A percentile compares a stretch with the other conserved stretches of the same genome.
Conservation (phyloP, 1,140 invertebrate species). For the Solen grandis region DNA sequence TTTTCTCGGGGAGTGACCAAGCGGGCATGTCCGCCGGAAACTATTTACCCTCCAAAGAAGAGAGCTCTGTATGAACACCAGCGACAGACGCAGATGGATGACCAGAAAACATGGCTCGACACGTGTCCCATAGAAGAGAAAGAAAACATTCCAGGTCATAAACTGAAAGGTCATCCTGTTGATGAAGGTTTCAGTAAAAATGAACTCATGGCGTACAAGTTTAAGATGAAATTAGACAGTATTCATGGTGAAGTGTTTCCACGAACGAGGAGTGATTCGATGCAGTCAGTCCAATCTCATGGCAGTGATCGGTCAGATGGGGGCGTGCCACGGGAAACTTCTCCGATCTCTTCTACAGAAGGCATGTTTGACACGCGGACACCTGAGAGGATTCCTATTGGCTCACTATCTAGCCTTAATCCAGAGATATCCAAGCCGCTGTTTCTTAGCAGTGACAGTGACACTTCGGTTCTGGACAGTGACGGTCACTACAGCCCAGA, state of each 20-base stretch:
- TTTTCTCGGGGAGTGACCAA: too few relatives aligned
- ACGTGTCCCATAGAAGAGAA: too few relatives aligned
- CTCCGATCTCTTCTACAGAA: not conserved
- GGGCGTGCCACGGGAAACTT: conserved; percentile 7
- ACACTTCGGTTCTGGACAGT: not conserved
- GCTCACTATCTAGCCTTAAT: not conserved
- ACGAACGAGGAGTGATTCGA: conserved; percentile 2
- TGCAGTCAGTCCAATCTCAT: not conserved
- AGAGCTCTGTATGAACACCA: conserved; percentile 37
- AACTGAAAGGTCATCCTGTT: too few relatives aligned
- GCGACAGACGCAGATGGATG: too few relatives aligned
- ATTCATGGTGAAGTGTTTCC: not conserved
- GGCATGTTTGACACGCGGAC: conserved; percentile 14
- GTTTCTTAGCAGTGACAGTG: not conserved
- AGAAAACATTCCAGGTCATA: too few relatives aligned
- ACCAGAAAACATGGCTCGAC: too few relatives aligned
- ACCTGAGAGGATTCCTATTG: conserved; percentile 23
- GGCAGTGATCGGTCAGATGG: not conserved
- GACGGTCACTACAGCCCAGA: not conserved
- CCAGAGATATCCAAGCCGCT: conserved; percentile 23
- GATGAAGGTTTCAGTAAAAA: too few relatives aligned
- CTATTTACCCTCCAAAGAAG: conserved; percentile 43
- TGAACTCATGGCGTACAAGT: too few relatives aligned
- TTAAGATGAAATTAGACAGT: too few relatives aligned
- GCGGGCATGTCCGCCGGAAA: not conserved